Conservation (phyloP, 2,113 vertebrate species). For the Myiopsitta monachus region DNA sequence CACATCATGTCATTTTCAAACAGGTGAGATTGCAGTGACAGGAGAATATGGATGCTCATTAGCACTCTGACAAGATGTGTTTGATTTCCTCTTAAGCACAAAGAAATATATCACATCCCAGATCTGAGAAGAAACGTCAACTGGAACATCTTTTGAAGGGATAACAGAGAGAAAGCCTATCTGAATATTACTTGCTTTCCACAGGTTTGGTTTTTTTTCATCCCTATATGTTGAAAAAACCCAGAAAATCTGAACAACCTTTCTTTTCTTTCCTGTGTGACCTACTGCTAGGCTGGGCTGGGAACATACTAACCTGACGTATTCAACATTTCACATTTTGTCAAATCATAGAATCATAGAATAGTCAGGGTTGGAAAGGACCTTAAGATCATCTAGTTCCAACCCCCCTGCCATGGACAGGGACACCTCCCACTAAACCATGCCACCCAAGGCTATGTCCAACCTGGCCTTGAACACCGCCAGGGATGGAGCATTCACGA, state of each 20-base stretch:
- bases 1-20: neutral
- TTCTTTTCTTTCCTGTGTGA: neutral
- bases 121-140: neutral
- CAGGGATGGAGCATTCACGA: no score
- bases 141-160: neutral
- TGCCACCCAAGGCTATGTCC: no score
- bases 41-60: slow-evolving; percentile 5
- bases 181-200: neutral
- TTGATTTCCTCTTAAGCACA: neutral
- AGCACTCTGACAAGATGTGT: slow-evolving; percentile 1
- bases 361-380: no score
- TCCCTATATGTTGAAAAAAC: neutral
- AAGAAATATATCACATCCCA: neutral
- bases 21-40: neutral
- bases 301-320: neutral
- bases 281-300: neutral
- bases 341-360: no score
- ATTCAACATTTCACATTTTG: neutral
- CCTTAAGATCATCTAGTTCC: no score
- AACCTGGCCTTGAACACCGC: no score
- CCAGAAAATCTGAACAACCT: neutral
- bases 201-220: neutral
- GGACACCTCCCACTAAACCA: no score
- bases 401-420: no score
- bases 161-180: neutral